Conservation (phyloP, 2,888 invertebrate genomes). For the Sinhomidia bicolor region DNA sequence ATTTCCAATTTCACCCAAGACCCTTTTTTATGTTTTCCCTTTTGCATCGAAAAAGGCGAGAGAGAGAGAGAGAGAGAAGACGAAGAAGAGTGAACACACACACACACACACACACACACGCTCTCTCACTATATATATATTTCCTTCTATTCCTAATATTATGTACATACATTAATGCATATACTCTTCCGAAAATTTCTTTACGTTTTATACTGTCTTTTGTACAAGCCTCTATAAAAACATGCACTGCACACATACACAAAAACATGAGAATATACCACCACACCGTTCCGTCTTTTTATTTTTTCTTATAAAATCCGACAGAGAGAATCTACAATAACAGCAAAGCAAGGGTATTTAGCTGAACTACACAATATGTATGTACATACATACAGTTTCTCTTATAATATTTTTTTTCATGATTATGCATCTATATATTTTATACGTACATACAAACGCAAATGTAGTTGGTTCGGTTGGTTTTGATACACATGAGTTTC, state of each 20-base stretch:
- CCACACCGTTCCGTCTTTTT: not conserved
- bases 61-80: slow-evolving; percentile 63
- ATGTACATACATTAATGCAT: not conserved
- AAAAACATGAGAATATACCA: not conserved
- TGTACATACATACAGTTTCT: not conserved
- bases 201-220: slow-evolving; percentile 45
- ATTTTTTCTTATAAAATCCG: slow-evolving; percentile 42
- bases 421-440: not conserved
- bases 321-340: slow-evolving; percentile 21
- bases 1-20: slow-evolving; percentile 81
- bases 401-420: slow-evolving; percentile 5
- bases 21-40: slow-evolving; percentile 81
- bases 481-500: slow-evolving; percentile 53
- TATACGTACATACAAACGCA: not conserved
- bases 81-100: slow-evolving; percentile 38
- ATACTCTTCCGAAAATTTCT: slow-evolving; percentile 36
- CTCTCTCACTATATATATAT: slow-evolving; percentile 27
- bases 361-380: not conserved
- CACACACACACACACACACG: slow-evolving; percentile 36
- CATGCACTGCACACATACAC: no score
- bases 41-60: slow-evolving; percentile 79
- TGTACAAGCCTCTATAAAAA: slow-evolving; percentile 7
- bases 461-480: not conserved
- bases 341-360: slow-evolving; percentile 48
- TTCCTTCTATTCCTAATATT: not conserved